Evolutionary conservation across 2,888 invertebrate species (phyloP), one percentile per base, ranked within the genome.

Genomic region (Helicoverpa assulta): DNA sequence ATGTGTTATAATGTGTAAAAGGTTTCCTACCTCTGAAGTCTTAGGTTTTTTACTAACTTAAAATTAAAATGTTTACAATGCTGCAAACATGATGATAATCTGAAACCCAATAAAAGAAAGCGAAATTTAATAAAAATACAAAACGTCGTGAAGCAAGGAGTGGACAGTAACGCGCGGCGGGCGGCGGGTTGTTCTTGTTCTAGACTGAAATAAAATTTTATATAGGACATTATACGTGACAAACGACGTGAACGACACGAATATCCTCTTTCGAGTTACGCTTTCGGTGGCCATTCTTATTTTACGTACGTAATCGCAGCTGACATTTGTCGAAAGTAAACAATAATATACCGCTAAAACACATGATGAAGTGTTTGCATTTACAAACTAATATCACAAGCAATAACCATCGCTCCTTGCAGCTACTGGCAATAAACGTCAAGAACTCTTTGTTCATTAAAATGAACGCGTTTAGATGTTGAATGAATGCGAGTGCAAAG

Each of bases 161-260:
- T 88, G 92, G 91, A 90, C 90, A 86, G 84, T 84, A 86, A 86
- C 85, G 87, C 86, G 85, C 86, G 88, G 16, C 47, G 47, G 14
- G 16, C 47, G n/a, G 83, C 86, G 86, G 86, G 84, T 86, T 88
- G 86, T 89, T 88, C 88, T 87, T 89, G 87, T 89, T 90, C 89
- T 89, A 89, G 86, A 88, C 86, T 86, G 86, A 90, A 91, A 92
- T 92, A 92, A 91, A 91, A 90, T 91, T 91, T 92, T 92, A 92
- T 91, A 90, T 89, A 80, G 88, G 86, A 89, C 90, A 93, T 92
- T 93, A 92, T 91, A 90, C 87, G 90, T 91, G 91, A 93, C 90
- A 91, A 93, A 91, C 90, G 90, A 89, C 88, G 85, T 81, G 87
- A 89, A 90, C 89, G 90, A 90, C 90, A 90, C 88, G 88, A 89